Percentiles rank a stretch among this genome's conserved stretches.
phyloP scores from a whole-genome alignment of 2,888 invertebrate species.

The Papilio gigon region DNA sequence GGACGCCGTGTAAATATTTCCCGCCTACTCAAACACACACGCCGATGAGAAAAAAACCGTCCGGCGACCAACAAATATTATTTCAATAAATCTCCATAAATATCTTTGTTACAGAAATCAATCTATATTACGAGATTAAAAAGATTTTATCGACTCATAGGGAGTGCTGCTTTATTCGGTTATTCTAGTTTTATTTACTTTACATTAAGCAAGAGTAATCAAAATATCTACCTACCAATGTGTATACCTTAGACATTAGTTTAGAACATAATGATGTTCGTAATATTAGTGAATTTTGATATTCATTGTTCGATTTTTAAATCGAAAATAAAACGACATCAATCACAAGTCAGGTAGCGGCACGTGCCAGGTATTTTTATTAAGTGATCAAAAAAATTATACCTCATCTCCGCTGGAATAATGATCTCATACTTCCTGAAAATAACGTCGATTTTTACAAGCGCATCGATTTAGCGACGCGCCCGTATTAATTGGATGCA shows the following conservation, averaged over 20 bases:
- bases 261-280: not conserved
- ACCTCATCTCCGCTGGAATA: conserved; percentile 31
- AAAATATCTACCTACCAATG: not conserved
- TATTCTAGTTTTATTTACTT: not conserved
- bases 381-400: conserved; percentile 47
- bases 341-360: not conserved
- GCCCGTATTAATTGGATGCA: conserved; percentile 74
- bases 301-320: not conserved
- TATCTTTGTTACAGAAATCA: conserved; percentile 41
- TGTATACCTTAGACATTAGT: not conserved
- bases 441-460: conserved; percentile 64
- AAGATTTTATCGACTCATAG: not conserved
- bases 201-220: not conserved
- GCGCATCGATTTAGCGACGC: conserved; percentile 54
- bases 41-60: conserved; percentile 51
- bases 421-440: conserved; percentile 56
- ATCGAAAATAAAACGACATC: not conserved
- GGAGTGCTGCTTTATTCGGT: not conserved
- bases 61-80: conserved; percentile 63
- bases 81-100: conserved; percentile 54
- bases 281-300: not conserved
- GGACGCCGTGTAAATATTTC: conserved; percentile 65
- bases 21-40: conserved; percentile 65
- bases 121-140: conserved; percentile 22
- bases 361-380: conserved; percentile 11